Conservation (phyloP, 1,140 invertebrate genomes). For the Drosophila baimaii region DNA sequence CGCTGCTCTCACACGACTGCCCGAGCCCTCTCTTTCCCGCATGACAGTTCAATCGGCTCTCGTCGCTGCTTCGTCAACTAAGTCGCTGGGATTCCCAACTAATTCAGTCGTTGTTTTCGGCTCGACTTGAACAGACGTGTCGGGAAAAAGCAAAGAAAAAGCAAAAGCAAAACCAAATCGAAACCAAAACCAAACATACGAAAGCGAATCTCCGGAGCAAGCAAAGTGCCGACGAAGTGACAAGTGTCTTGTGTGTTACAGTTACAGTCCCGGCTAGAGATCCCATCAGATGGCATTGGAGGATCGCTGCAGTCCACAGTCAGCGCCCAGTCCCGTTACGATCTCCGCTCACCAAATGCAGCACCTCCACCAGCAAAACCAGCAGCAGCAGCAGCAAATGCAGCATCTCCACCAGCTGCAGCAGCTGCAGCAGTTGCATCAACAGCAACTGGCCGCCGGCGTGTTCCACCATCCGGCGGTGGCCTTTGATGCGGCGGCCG, state of each 20-base stretch:
- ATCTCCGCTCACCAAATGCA: slow-evolving; percentile 31
- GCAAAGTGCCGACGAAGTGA: slow-evolving; percentile 39
- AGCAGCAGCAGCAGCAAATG: slow-evolving; percentile 59
- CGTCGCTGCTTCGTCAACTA: slow-evolving; percentile 66
- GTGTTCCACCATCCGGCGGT: slow-evolving; percentile 78
- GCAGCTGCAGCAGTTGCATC: slow-evolving; percentile 78
- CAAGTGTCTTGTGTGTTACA: slow-evolving; percentile 42
- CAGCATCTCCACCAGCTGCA: slow-evolving; percentile 79
- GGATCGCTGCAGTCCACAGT: slow-evolving; percentile 87
- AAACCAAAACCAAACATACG: slow-evolving; percentile 17
- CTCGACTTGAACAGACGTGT: slow-evolving; percentile 83
- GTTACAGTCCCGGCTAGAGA: slow-evolving; percentile 1
- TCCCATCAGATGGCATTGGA: slow-evolving; percentile 85
- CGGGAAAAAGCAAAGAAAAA: slow-evolving; percentile 26
- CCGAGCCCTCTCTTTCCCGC: slow-evolving; percentile 40
- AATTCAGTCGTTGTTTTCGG: slow-evolving; percentile 84
- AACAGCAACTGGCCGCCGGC: slow-evolving; percentile 75
- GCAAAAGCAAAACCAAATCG: slow-evolving; percentile 26
- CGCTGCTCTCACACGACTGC: slow-evolving; percentile 8
- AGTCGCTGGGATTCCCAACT: slow-evolving; percentile 66
- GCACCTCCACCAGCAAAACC: slow-evolving; percentile 25
- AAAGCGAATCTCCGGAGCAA: slow-evolving; percentile 22
- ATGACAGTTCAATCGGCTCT: slow-evolving; percentile 79
- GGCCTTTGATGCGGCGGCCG: slow-evolving; percentile 64
- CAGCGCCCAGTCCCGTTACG: slow-evolving; percentile 85